These are phyloP conservation scores for Caracal caracal DNA, from an alignment of 2,113 vertebrate species.

Conservation along the genomic window DNA sequence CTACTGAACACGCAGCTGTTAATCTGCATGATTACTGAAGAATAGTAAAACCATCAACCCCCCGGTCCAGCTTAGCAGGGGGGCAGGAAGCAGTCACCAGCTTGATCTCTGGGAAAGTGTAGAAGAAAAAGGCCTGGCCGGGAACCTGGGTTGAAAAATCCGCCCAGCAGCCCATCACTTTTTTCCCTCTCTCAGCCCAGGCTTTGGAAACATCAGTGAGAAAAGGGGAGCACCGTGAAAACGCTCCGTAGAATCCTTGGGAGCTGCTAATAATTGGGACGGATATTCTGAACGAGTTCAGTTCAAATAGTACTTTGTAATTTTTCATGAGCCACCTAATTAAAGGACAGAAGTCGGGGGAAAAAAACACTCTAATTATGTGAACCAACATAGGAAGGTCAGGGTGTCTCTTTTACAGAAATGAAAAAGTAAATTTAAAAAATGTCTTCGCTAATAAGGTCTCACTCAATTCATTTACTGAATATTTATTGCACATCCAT, in stretches of 20 bases:
- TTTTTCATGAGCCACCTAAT: conserved; percentile 57
- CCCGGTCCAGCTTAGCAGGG: conserved; percentile 54
- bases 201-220: not conserved
- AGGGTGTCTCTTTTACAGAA: not conserved
- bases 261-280: not conserved
- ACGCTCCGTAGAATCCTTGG: not conserved
- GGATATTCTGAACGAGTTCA: not conserved
- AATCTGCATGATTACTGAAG: conserved; percentile 69
- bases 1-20: conserved; percentile 69
- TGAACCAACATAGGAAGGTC: conserved; percentile 3
- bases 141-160: not conserved
- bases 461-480: not conserved
- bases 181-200: not conserved
- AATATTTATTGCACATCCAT: not conserved
- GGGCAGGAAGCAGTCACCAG: conserved; percentile 65
- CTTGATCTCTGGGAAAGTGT: conserved; percentile 66
- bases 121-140: conserved; percentile 50
- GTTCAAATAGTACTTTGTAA: conserved; percentile 24
- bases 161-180: too few relatives aligned
- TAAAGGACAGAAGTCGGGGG: not conserved
- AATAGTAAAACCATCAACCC: conserved; percentile 72
- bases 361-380: conserved; percentile 1
- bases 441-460: not conserved
- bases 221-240: not conserved
- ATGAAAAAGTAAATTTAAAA: not conserved